Base-by-base conservation (phyloP, 1,140 invertebrate genomes). In the Paralvinella palmiformis region DNA sequence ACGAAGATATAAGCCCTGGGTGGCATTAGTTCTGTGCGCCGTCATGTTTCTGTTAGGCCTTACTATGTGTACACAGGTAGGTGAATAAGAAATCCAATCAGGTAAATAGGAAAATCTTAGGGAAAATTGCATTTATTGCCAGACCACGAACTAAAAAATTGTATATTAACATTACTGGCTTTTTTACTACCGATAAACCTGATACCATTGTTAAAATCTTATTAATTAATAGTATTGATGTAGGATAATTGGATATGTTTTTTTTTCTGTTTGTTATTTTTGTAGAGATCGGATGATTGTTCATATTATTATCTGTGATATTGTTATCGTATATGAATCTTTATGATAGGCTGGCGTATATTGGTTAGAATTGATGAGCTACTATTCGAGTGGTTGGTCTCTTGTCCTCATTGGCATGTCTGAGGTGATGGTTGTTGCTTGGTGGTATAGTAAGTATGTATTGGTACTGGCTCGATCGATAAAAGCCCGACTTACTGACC, bases 391-490 rank as follows among this genome's bases (percentile, higher is more conserved):
- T 24, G 64, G 64, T 0, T 62, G 59, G 59, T 62, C 64, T 5
- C 37, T 66, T 22, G 59, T 66, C 13, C 29, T 66, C 29, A 66
- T 66, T 20, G 64, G 41, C 4, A 27, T 53, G 20, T 33, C 33
- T 37, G 64, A 66, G 48, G 59, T 56, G 27, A 66, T 66, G 7
- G 59, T 62, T 48, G 62, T 66, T 27, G 20, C 64, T 3, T 66
- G 64, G 64, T 20, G 62, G n/a, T 66, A 66, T 59, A 59, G 64
- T 62, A 52, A 20, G 64, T 53, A 37, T 50, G 20, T 0, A 15
- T 56, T 24, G 6, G 45, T 15, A 6, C 1, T 17, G 5, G 20
- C 15, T 4, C 45, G 20, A 5, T 48, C 13, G 13, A 22, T 1
- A 5, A 22, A 10, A 27, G 10, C 31, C 48, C 31, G 48, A 27